Base-by-base conservation (phyloP, 2,113 vertebrate genomes). In the Elachura formosa region DNA sequence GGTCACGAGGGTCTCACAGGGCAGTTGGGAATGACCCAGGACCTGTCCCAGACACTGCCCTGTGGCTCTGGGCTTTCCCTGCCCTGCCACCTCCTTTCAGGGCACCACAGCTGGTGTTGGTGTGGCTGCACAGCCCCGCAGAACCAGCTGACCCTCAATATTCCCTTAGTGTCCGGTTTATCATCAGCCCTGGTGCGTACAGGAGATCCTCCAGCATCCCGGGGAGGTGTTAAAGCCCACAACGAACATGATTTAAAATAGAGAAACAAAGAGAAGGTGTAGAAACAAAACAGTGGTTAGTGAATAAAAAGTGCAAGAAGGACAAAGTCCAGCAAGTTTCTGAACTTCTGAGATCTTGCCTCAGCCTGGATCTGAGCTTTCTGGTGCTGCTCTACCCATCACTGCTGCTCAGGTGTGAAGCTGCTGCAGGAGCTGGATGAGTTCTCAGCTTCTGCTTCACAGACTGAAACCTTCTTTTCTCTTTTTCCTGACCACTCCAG, bases 331-430 rank as follows among this genome's bases (percentile, higher is more conserved):
- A 61, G 40, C 14, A 46, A 28, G 9, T 33, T 69, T 38, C 36
- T 73, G 48, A 73, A 36, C 45, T 69, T 38, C 31, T 36, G 46
- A 25, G 43, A 19, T 51, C 49, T 58, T n/a, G 46, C 12, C 14
- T 63, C 29, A 46, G 71, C 9, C 55, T 73, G 61, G 55, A 21
- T 18, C 64, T 75, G 84, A 84, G 69, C 15, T 74, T 63, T 34
- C 46, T 76, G 63, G 13, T 63, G 68, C 56, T 67, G 29, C 28
- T 5, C 15, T 24, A 2, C 13, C 56, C 11, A 41, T 46, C 55
- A 12, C 31, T 43, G 0, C 28, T 45, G 12, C 28, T 3, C 6
- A 54, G 28, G 33, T 17, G 4, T 0, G 5, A 56, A 76, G 63
- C 14, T 31, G 9, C 12, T 46, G 36, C 0, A 8, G 71, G n/a